Base-by-base conservation (phyloP, 2,113 vertebrate genomes). In the Tupaia tana region DNA sequence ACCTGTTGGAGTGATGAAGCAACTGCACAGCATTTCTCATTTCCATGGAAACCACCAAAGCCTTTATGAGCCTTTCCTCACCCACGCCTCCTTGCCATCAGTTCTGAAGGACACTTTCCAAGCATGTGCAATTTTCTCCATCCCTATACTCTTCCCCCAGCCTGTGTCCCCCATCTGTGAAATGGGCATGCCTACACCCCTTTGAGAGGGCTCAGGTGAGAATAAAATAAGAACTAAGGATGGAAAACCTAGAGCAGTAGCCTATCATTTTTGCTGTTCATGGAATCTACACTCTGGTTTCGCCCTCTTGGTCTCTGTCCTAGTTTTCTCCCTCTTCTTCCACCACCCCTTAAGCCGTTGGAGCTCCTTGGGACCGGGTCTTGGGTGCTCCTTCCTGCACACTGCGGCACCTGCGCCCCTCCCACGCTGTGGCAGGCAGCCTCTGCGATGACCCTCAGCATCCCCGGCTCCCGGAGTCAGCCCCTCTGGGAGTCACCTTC, bases 21-120 rank as follows among this genome's bases (percentile, higher is more conserved):
- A 19, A 11, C 34, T 11, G 0, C 3, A 1, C 27, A 2, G 19
- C 13, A 0, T 14, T 20, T 69, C 10, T 1, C 10, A 1, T 16
- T 59, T 71, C 71, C 67, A 14, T 0, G 8, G n/a, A 43, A 24
- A 22, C n/a, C 1, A 1, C 5, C 16, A 22, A 24, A 31, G 59
- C 24, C 71, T 58, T 66, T 4, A 2, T 7, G 61, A 18, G 9
- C 11, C 43, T n/a, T 7, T 31, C 16, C 43, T 29, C 56, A 13
- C 6, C 61, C n/a, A 10, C 24, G 13, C 1, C 8, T 70, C 27
- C 43, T 18, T 1, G 29, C 24, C 43, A 9, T 27, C 12, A 9
- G 10, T 59, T 20, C 58, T 3, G 2, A 56, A 29, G 73, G 70
- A 29, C 0, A 0, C 64, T 66, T 58, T 6, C 2, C 27, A 34